Percentiles rank a stretch among this genome's conserved stretches.
These are phyloP conservation scores for Xylota segnis DNA, from an alignment of 2,888 invertebrate species.

Conservation along the genomic window DNA sequence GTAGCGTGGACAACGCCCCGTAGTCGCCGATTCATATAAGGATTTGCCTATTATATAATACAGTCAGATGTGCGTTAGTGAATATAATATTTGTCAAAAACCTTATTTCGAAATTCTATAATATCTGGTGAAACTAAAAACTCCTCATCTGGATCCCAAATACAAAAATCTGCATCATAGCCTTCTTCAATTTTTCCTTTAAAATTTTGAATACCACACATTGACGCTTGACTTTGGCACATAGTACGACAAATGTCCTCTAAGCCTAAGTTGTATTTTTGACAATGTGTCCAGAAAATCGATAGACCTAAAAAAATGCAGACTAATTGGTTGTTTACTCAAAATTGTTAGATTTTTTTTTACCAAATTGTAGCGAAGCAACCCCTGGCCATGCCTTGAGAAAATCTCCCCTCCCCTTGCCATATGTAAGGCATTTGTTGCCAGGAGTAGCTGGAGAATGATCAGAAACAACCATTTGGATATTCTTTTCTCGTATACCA, in stretches of 20 bases:
- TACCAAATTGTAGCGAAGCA: slow-evolving; percentile 90
- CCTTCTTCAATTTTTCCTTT: slow-evolving; percentile 88
- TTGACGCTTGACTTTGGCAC: slow-evolving; percentile 87
- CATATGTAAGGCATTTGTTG: slow-evolving; percentile 85
- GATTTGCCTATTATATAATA: slow-evolving; percentile 86
- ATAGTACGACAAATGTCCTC: slow-evolving; percentile 87
- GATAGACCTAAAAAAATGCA: slow-evolving; percentile 85
- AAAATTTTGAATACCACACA: slow-evolving; percentile 87
- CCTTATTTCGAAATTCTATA: slow-evolving; percentile 90
- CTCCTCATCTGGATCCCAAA: slow-evolving; percentile 88
- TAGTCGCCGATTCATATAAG: slow-evolving; percentile 87
- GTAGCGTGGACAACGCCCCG: slow-evolving; percentile 88
- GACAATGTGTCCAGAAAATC: slow-evolving; percentile 89
- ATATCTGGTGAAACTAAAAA: slow-evolving; percentile 86
- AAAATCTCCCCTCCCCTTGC: slow-evolving; percentile 86
- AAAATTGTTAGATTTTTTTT: background rate
- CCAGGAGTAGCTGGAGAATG: slow-evolving; percentile 89
- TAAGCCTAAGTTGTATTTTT: slow-evolving; percentile 85
- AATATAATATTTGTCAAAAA: slow-evolving; percentile 79
- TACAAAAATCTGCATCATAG: slow-evolving; percentile 89
- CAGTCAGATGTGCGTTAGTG: background rate
- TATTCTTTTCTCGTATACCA: slow-evolving; percentile 86
- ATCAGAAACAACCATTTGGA: slow-evolving; percentile 89
- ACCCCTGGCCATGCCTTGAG: slow-evolving; percentile 91
- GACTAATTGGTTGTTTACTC: background rate